Base-by-base conservation (phyloP, 2,888 invertebrate species). In the Odontothrips loti region DNA sequence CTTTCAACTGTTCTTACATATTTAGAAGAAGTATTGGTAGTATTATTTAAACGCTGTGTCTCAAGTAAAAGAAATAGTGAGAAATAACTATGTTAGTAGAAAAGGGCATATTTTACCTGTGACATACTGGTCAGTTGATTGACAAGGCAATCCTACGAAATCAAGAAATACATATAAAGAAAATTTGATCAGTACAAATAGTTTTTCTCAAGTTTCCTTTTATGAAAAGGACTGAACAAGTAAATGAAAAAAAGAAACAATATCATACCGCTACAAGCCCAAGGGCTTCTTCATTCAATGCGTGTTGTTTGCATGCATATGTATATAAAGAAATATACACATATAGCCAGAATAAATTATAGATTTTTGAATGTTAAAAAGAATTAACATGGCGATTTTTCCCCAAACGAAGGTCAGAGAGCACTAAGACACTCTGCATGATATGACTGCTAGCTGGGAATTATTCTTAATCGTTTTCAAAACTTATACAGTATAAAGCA, bases 51-150 rank as follows among this genome's bases (percentile, higher is more conserved):
- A 75, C 23, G 68, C 68, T 75, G 68, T 75, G 68, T 75, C 68
- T 75, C 68, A 75, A 75, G 68, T 75, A 75, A 75, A 75, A 75
- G 68, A 75, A 75, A 75, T 75, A 75, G 68, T 75, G 68, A 75
- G 68, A 75, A 27, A 75, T 75, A 75, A 75, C 68, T 75, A 75
- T 75, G 68, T 23, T 75, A 75, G 68, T 75, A 75, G 68, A 75
- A 75, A 75, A 75, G 68, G 68, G 68, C 68, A 75, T 58, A 58
- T 75, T 75, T 75, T 23, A 27, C 68, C 68, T 75, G 68, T 27
- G 68, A 75, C 68, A 75, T 75, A 27, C 68, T 75, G 68, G 68
- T 75, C 68, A 75, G 68, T 75, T 75, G 68, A 75, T 75, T 75
- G 68, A 23, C 68, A 75, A 75, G 27, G 68, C 68, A 75, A 75